These are phyloP conservation scores for Palaemon carinicauda DNA, from an alignment of 1,140 invertebrate species.

Conservation along the genomic window DNA sequence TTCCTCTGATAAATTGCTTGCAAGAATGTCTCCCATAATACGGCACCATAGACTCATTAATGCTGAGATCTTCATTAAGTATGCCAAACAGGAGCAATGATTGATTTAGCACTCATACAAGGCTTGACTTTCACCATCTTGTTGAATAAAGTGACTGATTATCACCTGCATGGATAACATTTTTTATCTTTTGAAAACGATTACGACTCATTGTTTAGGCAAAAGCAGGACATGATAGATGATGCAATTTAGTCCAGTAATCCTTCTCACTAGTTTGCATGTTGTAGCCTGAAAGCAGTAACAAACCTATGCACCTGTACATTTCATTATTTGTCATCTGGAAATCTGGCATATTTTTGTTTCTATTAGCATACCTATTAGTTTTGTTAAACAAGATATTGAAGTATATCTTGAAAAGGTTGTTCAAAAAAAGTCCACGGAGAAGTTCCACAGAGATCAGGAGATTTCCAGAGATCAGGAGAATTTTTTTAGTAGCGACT, in stretches of 20 bases:
- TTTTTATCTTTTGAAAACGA: slow-evolving; percentile 40
- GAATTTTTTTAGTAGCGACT: not conserved
- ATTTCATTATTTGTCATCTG: not conserved
- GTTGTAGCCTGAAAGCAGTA: slow-evolving; percentile 19
- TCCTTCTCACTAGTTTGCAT: not conserved
- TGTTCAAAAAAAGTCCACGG: not conserved
- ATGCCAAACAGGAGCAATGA: slow-evolving; percentile 58
- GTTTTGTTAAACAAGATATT: not conserved
- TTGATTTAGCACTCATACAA: slow-evolving; percentile 59
- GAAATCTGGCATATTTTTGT: not conserved
- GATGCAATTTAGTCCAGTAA: not conserved
- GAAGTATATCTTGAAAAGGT: not conserved
- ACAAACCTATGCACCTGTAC: not conserved
- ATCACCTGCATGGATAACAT: slow-evolving; percentile 19
- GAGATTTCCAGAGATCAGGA: no score
- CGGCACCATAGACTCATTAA: slow-evolving; percentile 68
- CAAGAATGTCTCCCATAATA: slow-evolving; percentile 67
- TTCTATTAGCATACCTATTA: slow-evolving; percentile 9
- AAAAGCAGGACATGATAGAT: slow-evolving; percentile 10
- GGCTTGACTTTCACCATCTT: slow-evolving; percentile 60
- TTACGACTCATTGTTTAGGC: slow-evolving; percentile 28
- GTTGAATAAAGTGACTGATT: slow-evolving; percentile 27
- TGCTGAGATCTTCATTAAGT: slow-evolving; percentile 60
- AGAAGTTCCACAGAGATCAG: not conserved
- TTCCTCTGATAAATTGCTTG: slow-evolving; percentile 67